Base-by-base conservation (phyloP, 2,797 vertebrate species). In the Liparis tanakae region DNA sequence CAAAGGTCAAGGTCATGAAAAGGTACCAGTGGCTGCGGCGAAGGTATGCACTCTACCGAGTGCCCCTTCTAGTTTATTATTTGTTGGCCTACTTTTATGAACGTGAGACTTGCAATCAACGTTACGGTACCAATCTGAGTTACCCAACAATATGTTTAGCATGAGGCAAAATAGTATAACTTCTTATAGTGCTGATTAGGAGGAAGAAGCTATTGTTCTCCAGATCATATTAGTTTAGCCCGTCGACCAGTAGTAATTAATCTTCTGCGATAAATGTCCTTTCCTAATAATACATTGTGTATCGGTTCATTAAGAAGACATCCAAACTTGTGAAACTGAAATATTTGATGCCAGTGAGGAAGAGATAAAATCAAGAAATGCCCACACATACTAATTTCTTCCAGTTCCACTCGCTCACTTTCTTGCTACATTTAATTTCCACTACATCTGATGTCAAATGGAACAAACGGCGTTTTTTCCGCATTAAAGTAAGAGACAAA, bases 361-460 rank as follows among this genome's bases (percentile, higher is more conserved):
- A 44, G 15, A 36, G 5, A 46, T 30, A 56, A 50, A 50, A 34
- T 25, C 30, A 10, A 53, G 33, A 70, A 39, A 18, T 55, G 5
- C 9, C 53, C 10, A 34, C 5, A 17, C 25, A 22, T 41, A 13
- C 6, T 0, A 15, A 57, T 59, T 66, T 57, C 10, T 18, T 53
- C 22, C 37, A 20, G 5, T 20, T 51, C 10, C 4, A 12, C 30
- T 34, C 15, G 10, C 37, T 51, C n/a, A 7, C 25, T 53, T 64
- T 44, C 51, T 63, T 62, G 7, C 4, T 33, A 46, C 10, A 57
- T 79, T 51, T 75, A 58, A 50, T 48, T 36, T 8, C 22, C 15
- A 50, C n/a, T 43, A 3, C 22, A 34, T 67, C 1, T 46, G 33
- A 50, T 61, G 6, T 37, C 22, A 51, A 51, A 67, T 36, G 15